Percentiles rank a stretch among this genome's conserved stretches.
Conservation (phyloP, 2,888 invertebrate species). For the Diadegma fenestrale region DNA sequence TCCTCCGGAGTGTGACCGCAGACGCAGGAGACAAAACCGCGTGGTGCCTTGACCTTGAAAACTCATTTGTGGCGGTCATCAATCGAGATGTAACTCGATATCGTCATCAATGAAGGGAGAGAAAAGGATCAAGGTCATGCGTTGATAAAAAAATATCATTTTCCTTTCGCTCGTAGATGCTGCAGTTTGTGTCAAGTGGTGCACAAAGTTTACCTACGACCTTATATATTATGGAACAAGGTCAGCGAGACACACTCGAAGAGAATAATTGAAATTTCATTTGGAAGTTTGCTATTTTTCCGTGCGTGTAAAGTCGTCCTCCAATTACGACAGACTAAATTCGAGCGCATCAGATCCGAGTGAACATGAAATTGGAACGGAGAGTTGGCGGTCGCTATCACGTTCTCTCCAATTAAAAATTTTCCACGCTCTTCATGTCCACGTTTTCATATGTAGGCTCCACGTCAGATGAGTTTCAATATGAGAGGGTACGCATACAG, state of each 20-base stretch:
- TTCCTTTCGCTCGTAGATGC: not conserved
- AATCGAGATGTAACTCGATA: conserved; percentile 25
- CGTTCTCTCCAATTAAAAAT: conserved; percentile 76
- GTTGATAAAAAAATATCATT: not conserved
- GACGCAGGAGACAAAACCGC: not conserved
- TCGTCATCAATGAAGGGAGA: not conserved
- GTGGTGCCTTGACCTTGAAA: conserved; percentile 28
- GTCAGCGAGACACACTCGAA: not conserved
- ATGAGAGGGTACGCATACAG: not conserved
- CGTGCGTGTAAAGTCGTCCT: not conserved
- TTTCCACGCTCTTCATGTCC: conserved; percentile 75
- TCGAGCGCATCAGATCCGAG: not conserved
- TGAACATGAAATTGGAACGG: not conserved
- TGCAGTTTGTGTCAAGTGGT: not conserved
- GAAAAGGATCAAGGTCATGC: not conserved
- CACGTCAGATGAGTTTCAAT: conserved; percentile 1
- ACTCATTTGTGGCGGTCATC: conserved; percentile 1
- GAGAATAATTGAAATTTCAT: not conserved
- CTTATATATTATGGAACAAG: not conserved
- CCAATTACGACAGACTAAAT: not conserved
- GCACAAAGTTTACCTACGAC: not conserved
- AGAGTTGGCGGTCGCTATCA: conserved; percentile 22
- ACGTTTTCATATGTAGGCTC: conserved; percentile 11
- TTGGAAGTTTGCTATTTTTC: not conserved
- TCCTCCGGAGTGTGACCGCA: conserved; percentile 20